phyloP scores from a whole-genome alignment of 1,140 invertebrate species.

The Anagrus nilaparvatae region DNA sequence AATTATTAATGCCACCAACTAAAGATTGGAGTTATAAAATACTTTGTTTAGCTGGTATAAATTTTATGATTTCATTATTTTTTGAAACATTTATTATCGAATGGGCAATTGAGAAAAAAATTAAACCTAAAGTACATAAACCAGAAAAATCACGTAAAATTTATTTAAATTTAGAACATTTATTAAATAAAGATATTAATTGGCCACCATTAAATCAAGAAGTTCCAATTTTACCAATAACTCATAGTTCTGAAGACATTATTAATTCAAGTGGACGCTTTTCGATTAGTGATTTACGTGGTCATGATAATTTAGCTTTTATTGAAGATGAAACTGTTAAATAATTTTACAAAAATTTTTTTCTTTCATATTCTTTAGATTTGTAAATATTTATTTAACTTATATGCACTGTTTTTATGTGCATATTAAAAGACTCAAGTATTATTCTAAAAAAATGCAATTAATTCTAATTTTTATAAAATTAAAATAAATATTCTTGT shows the following conservation, averaged over 20 bases:
- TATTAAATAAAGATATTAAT: slow-evolving; percentile 26
- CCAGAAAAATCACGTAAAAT: slow-evolving; percentile 45
- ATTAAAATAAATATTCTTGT: no score
- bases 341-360: slow-evolving; percentile 17
- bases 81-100: slow-evolving; percentile 54
- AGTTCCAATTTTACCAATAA: slow-evolving; percentile 18
- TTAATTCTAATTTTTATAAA: no score
- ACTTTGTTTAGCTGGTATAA: slow-evolving; percentile 46
- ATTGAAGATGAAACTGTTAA: slow-evolving; percentile 12
- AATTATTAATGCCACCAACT: slow-evolving; percentile 55
- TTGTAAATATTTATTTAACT: no score
- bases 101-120: slow-evolving; percentile 44
- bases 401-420: no score
- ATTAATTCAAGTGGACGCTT: slow-evolving; percentile 15
- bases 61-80: slow-evolving; percentile 52
- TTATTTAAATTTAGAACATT: slow-evolving; percentile 41
- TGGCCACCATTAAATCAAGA: slow-evolving; percentile 29
- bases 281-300: background rate
- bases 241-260: slow-evolving; percentile 23
- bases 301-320: slow-evolving; percentile 20
- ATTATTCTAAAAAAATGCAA: no score
- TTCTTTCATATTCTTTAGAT: no score
- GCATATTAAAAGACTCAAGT: no score
- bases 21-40: slow-evolving; percentile 53
- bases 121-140: slow-evolving; percentile 43